These are phyloP conservation scores for Caenorhabditis latens DNA, from an alignment of 1,140 invertebrate species.

Conservation along the genomic window DNA sequence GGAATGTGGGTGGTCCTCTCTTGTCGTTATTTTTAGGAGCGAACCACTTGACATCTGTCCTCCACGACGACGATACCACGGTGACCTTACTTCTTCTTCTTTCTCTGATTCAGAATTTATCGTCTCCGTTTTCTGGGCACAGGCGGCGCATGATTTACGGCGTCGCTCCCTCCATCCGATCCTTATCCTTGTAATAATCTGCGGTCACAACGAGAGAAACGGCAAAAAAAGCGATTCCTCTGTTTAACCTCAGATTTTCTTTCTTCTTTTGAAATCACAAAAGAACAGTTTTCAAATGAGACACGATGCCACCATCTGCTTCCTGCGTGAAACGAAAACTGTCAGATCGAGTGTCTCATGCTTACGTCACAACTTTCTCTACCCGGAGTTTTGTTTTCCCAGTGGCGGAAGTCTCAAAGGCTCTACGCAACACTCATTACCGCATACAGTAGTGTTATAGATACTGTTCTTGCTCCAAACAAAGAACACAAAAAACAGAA, in stretches of 20 bases:
- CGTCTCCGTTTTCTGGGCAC: slow-evolving; percentile 49
- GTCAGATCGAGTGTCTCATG: slow-evolving; percentile 9
- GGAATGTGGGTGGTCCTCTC: slow-evolving; percentile 41
- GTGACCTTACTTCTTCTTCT: slow-evolving; percentile 42
- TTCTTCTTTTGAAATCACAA: slow-evolving; percentile 5
- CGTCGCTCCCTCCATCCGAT: slow-evolving; percentile 31
- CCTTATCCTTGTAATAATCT: slow-evolving; percentile 55
- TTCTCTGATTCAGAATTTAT: slow-evolving; percentile 51
- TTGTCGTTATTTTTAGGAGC: not conserved
- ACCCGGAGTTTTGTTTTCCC: slow-evolving; percentile 29
- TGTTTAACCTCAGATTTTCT: not conserved
- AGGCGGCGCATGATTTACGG: slow-evolving; percentile 53
- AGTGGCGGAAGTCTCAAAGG: slow-evolving; percentile 33
- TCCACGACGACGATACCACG: not conserved
- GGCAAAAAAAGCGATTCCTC: not conserved
- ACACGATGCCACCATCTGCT: too few relatives aligned
- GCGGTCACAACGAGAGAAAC: not conserved
- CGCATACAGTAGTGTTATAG: slow-evolving; percentile 30
- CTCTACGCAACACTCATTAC: slow-evolving; percentile 52
- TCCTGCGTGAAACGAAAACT: not conserved
- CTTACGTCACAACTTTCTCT: not conserved
- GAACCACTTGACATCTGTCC: slow-evolving; percentile 38
- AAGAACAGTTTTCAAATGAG: too few relatives aligned
- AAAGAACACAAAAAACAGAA: not conserved
- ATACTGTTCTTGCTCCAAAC: slow-evolving; percentile 2